phyloP scores from a whole-genome alignment of 2,797 vertebrate species.

The Sebastolobus alascanus region DNA sequence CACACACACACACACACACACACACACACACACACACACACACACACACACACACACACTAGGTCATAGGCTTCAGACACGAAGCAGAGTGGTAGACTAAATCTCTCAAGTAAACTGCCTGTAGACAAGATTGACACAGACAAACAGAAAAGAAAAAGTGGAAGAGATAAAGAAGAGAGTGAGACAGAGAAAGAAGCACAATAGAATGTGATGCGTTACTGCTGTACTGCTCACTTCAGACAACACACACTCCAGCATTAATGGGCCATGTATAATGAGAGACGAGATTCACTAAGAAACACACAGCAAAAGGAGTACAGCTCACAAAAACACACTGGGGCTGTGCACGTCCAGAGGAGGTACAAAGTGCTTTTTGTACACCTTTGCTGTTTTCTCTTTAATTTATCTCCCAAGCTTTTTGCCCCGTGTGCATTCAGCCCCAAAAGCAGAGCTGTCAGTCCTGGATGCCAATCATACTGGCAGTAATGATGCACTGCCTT shows the following conservation, averaged over 20 bases:
- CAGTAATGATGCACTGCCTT: constrained; percentile 58
- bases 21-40: neutral
- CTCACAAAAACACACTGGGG: neutral
- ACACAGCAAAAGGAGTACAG: constrained; percentile 11
- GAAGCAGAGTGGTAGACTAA: constrained; percentile 39
- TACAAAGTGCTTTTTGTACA: constrained; percentile 41
- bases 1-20: neutral
- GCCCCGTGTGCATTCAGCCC: constrained; percentile 51
- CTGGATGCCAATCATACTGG: constrained; percentile 53
- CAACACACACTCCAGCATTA: constrained; percentile 22
- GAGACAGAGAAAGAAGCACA: constrained; percentile 3
- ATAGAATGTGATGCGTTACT: neutral
- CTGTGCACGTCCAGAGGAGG: constrained; percentile 21
- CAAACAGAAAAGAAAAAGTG: constrained; percentile 28
- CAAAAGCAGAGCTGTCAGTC: constrained; percentile 68
- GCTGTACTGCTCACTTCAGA: constrained; percentile 26
- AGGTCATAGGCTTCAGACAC: constrained; percentile 28
- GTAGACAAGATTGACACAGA: constrained; percentile 36
- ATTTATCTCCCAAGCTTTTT: constrained; percentile 37
- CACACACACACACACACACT: neutral
- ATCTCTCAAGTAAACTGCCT: constrained; percentile 42
- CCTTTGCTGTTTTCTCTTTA: constrained; percentile 42
- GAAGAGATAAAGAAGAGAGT: neutral
- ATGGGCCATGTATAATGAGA: constrained; percentile 46
- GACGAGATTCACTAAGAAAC: constrained; percentile 28